Base-by-base conservation (phyloP, 2,888 invertebrate genomes). In the Nysson spinosus region DNA sequence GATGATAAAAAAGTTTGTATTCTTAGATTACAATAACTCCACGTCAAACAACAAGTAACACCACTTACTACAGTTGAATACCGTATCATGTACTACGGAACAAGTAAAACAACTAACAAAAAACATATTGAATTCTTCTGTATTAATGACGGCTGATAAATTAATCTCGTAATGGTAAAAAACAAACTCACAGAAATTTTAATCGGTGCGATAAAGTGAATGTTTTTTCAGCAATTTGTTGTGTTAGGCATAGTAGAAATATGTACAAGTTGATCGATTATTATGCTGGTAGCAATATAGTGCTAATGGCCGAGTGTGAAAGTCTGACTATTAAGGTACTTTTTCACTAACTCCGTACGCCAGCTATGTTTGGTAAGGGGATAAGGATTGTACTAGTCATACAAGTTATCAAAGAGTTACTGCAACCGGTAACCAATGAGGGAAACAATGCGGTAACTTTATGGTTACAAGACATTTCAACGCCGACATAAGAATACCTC, bases 241-340 rank as follows among this genome's bases (percentile, higher is more conserved):
- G 43, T 35, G n/a, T 14, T n/a, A 24, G 22, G 19, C 17, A 20
- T 24, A 28, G 16, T n/a, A n/a, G n/a, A n/a, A n/a, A n/a, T n/a
- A n/a, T n/a, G n/a, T n/a, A 4, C n/a, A 0, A n/a, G 19, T 7
- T 16, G 11, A 35, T 47, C 34, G 44, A 37, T 49, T 16, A 34
- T 52, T 61, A 57, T 50, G 34, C 37, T 54, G 32, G 51, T 28
- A 40, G 34, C 24, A 30, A 42, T 7, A 7, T 14, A 12, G 9
- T 9, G 28, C 4, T 22, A 34, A 43, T 39, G 35, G 24, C 5
- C 24, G 20, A 56, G 37, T 52, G 58, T 60, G 62, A 66, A 72
- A 72, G 69, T 62, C 46, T 5, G 34, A 37, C 57, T 40, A 58
- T 69, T 65, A 65, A 69, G 39, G 39, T 24, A 55, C 55, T 58